Base-by-base conservation (phyloP, 2,797 vertebrate genomes). In the Xenentodon cancila region DNA sequence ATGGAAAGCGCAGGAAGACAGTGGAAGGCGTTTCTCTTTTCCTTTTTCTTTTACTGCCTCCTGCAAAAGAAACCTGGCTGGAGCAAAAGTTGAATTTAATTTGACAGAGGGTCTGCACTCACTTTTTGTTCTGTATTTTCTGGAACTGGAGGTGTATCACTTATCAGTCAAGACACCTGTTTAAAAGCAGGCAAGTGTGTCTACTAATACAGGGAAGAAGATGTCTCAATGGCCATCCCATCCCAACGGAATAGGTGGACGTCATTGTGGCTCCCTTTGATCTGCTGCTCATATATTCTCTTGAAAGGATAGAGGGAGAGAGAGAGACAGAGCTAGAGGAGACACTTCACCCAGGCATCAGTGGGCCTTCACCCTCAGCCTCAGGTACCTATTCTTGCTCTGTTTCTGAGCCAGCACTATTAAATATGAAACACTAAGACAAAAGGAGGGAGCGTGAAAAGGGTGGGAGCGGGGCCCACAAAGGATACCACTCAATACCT, bases 371-470 rank as follows among this genome's bases (percentile, higher is more conserved):
- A 53, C 82, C 77, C 82, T 86, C 80, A 75, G 88, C 88, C 87
- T 91, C 90, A 91, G 91, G 90, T 92, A 89, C 89, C 90, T 66
- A 80, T 80, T 85, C 42, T 52, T 67, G 78, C 87, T 89, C 88
- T 87, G 90, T 90, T 89, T 91, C 85, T 42, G 83, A 87, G 91
- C 90, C 90, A 89, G 79, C 76, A 81, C 91, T 82, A 92, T 92
- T 93, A 92, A 93, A 93, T 92, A 93, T 93, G 92, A 90, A 94
- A 93, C 91, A 66, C 86, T 92, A 93, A 93, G 90, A 93, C 91
- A 94, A 94, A 93, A 89, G 91, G 83, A 90, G 73, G 73, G 74
- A 81, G 82, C 84, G 80, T 67, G 83, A 90, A 90, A 79, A 78
- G 75, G 88, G 84, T 81, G 87, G 85, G 82, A 81, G 85, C 53